Conservation (phyloP, 2,113 vertebrate genomes). For the Pelvicachromis taeniatus region DNA sequence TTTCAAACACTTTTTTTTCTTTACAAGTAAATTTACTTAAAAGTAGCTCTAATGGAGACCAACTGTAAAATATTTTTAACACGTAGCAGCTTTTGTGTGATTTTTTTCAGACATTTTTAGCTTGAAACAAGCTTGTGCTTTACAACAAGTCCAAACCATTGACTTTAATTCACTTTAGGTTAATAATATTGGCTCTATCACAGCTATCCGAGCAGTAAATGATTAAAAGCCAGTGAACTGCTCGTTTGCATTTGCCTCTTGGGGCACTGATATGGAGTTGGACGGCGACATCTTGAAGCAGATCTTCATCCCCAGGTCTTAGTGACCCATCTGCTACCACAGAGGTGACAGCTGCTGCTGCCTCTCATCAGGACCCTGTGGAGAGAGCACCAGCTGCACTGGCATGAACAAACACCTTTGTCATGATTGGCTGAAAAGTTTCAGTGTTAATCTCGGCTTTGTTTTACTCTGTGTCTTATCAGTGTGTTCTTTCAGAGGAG, state of each 20-base stretch:
- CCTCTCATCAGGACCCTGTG: conserved; percentile 3
- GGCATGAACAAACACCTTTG: conserved; percentile 2
- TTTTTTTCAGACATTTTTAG: background rate
- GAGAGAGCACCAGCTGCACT: background rate
- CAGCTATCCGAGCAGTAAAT: background rate
- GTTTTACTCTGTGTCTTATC: background rate
- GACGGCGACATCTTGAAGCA: background rate
- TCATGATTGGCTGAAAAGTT: background rate
- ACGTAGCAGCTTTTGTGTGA: background rate
- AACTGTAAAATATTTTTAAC: background rate
- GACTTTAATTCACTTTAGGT: background rate
- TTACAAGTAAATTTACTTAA: background rate
- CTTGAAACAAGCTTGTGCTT: background rate
- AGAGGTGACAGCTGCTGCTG: conserved; percentile 26
- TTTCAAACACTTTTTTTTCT: background rate
- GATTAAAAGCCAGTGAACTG: background rate
- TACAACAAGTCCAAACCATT: background rate
- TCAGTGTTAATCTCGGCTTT: background rate
- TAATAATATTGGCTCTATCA: background rate
- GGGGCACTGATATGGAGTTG: background rate
- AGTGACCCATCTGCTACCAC: conserved; percentile 3
- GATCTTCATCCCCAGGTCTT: background rate
- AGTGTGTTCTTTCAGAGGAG: background rate
- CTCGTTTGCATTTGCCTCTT: background rate
- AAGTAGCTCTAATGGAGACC: background rate